These are phyloP conservation scores for Drosophila tani DNA, from an alignment of 1,140 invertebrate genomes.

Conservation along the genomic window DNA sequence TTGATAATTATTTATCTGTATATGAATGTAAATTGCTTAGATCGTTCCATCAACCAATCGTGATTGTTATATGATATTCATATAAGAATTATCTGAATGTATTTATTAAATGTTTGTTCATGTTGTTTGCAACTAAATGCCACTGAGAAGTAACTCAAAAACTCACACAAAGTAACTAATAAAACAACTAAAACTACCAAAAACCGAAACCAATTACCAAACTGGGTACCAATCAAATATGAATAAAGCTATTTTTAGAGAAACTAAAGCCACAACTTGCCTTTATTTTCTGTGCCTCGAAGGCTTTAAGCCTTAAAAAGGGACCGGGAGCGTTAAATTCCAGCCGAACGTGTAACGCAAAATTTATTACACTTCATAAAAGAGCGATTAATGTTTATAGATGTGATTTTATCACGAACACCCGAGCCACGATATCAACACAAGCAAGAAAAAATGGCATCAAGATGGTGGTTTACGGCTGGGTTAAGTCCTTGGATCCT, in stretches of 20 bases:
- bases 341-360: conserved; percentile 55
- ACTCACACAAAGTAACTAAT: conserved; percentile 34
- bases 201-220: conserved; percentile 71
- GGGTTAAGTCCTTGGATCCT: neutral
- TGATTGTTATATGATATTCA: conserved; percentile 84
- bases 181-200: conserved; percentile 14
- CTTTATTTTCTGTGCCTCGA: conserved; percentile 16
- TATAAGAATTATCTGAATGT: conserved; percentile 66
- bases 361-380: conserved; percentile 83
- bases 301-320: conserved; percentile 15
- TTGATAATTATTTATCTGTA: conserved; percentile 56
- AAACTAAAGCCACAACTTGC: conserved; percentile 56
- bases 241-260: conserved; percentile 82
- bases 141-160: conserved; percentile 58
- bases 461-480: neutral
- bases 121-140: conserved; percentile 73
- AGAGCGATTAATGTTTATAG: conserved; percentile 83
- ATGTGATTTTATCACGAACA: conserved; percentile 81
- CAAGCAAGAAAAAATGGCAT: conserved; percentile 1
- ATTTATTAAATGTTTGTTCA: conserved; percentile 80
- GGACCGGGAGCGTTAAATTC: conserved; percentile 46
- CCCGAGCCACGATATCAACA: conserved; percentile 24
- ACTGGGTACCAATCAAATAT: conserved; percentile 82
- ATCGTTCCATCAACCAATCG: conserved; percentile 58
- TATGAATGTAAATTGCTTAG: conserved; percentile 59